phyloP scores from a whole-genome alignment of 2,888 invertebrate species.

The Drosophila borealis region DNA sequence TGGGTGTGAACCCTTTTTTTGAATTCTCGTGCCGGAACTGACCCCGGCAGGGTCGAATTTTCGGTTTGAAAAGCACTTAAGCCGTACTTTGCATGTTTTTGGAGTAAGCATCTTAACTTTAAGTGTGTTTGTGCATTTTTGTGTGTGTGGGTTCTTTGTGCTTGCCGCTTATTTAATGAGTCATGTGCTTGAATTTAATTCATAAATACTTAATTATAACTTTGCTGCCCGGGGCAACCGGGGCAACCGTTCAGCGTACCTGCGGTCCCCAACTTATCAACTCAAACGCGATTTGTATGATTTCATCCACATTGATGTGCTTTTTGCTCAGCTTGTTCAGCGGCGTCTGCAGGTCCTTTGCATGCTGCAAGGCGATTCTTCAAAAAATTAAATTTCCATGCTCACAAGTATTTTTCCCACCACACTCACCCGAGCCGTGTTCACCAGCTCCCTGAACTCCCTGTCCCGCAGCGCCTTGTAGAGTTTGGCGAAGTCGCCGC shows the following conservation, averaged over 20 bases:
- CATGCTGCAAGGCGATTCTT: slow-evolving; percentile 51
- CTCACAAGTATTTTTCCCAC: neutral
- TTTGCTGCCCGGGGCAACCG: slow-evolving; percentile 33
- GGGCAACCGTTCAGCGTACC: slow-evolving; percentile 18
- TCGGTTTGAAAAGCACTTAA: slow-evolving; percentile 52
- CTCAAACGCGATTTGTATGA: slow-evolving; percentile 63
- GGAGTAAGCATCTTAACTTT: slow-evolving; percentile 55
- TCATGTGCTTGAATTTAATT: slow-evolving; percentile 34
- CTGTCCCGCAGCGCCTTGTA: slow-evolving; percentile 64
- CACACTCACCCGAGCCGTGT: slow-evolving; percentile 67
- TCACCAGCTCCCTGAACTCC: slow-evolving; percentile 69
- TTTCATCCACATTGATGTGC: slow-evolving; percentile 74
- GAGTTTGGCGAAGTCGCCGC: slow-evolving; percentile 71
- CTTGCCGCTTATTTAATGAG: slow-evolving; percentile 47
- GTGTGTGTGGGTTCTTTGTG: neutral
- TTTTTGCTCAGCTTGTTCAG: slow-evolving; percentile 58
- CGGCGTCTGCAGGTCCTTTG: slow-evolving; percentile 53
- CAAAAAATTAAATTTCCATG: neutral
- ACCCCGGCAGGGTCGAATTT: slow-evolving; percentile 16
- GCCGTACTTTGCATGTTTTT: slow-evolving; percentile 48
- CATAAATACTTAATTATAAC: slow-evolving; percentile 61
- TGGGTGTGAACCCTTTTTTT: slow-evolving; percentile 30
- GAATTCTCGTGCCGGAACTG: slow-evolving; percentile 17
- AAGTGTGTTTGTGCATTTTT: neutral
- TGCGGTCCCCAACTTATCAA: slow-evolving; percentile 79